Evolutionary conservation across 2,113 vertebrate genomes (phyloP).

Genomic region (Labeo rohita): DNA sequence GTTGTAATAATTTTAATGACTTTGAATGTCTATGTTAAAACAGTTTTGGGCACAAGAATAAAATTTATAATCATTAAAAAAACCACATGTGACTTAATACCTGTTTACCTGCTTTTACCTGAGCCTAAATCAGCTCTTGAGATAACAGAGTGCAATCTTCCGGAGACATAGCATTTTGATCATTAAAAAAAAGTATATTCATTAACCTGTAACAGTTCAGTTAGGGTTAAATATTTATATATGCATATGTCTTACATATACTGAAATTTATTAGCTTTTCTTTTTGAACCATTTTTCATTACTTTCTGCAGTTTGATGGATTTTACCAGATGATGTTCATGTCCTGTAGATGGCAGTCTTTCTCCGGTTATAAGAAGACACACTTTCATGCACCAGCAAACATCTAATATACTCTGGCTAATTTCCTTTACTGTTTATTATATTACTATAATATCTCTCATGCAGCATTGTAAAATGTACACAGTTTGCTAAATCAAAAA

Average conservation of each 20-base stretch:
- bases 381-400: neutral
- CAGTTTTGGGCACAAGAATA: neutral
- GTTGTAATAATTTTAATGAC: neutral
- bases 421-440: neutral
- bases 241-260: neutral
- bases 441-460: neutral
- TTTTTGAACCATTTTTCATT: neutral
- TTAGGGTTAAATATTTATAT: neutral
- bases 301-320: neutral
- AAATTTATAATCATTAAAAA: neutral
- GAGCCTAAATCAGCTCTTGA: neutral
- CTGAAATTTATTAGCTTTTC: neutral
- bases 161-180: neutral
- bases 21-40: neutral
- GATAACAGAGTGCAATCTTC: neutral
- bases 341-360: constrained; percentile 31
- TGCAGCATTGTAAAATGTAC: neutral
- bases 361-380: neutral
- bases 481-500: neutral
- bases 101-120: neutral
- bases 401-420: neutral
- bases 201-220: neutral
- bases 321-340: neutral
- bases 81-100: neutral
- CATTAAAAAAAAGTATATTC: neutral